These are phyloP conservation scores for Caiman crocodilus DNA, from an alignment of 2,797 vertebrate species.

Conservation along the genomic window DNA sequence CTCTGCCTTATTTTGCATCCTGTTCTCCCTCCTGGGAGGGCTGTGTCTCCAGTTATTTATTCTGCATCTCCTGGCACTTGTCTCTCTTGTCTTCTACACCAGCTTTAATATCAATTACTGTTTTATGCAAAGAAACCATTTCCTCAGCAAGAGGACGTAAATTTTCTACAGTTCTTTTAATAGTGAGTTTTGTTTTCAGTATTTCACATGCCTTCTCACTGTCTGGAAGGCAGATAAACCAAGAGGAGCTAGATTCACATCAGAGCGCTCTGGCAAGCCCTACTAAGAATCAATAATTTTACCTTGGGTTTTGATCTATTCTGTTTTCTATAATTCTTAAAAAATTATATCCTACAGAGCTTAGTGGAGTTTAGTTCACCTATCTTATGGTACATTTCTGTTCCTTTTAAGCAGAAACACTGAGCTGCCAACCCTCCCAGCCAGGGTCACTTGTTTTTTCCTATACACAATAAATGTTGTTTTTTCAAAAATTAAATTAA, in stretches of 20 bases:
- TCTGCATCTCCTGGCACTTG: neutral
- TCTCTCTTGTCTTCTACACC: neutral
- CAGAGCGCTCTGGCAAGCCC: neutral
- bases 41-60: neutral
- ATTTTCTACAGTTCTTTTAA: neutral
- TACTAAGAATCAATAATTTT: neutral
- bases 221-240: slow-evolving; percentile 2
- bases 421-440: neutral
- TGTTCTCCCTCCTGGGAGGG: neutral
- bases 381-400: neutral
- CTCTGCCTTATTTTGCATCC: slow-evolving; percentile 4
- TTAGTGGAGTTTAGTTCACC: neutral
- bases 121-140: neutral
- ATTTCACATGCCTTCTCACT: neutral
- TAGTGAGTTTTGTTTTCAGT: neutral
- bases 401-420: neutral
- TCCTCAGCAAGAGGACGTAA: neutral
- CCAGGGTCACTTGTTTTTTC: neutral
- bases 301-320: neutral
- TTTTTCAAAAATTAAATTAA: neutral
- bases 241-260: neutral
- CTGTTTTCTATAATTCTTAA: neutral
- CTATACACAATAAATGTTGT: neutral
- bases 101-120: neutral
- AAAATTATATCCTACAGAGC: accelerated